Conservation (phyloP, 92 coral and sea anemone species). For the Palythoa heliodiscus region DNA sequence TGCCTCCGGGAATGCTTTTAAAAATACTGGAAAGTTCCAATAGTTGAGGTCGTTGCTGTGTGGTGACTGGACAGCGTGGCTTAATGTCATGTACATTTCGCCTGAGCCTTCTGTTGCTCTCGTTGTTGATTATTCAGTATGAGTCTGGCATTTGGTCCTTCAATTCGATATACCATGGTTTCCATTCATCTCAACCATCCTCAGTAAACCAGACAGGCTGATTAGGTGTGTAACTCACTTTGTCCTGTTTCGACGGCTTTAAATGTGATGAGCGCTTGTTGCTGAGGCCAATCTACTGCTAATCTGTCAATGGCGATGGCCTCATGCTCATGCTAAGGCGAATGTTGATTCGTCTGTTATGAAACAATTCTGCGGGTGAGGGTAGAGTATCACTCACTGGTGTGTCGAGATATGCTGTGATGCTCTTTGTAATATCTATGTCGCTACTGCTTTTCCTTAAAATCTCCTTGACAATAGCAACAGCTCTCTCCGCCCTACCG, state of each 20-base stretch:
- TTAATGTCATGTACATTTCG: too few relatives aligned
- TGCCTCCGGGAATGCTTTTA: too few relatives aligned
- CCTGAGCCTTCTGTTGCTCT: too few relatives aligned
- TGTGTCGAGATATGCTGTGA: slow-evolving; percentile 58
- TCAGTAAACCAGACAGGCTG: slow-evolving; percentile 65
- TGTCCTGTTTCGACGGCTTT: slow-evolving; percentile 58
- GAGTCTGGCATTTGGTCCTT: too few relatives aligned
- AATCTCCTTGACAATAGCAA: slow-evolving; percentile 44
- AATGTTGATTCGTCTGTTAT: slow-evolving; percentile 57
- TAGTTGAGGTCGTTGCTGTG: too few relatives aligned
- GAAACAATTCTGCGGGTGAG: slow-evolving; percentile 60
- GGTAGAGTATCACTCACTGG: slow-evolving; percentile 61
- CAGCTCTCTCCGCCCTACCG: slow-evolving; percentile 59
- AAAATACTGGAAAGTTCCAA: too few relatives aligned
- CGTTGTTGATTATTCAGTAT: too few relatives aligned
- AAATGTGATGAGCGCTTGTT: slow-evolving; percentile 69
- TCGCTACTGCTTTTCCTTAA: slow-evolving; percentile 58
- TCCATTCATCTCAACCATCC: slow-evolving; percentile 54
- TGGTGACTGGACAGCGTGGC: too few relatives aligned
- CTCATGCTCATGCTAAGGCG: slow-evolving; percentile 68
- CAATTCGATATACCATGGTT: too few relatives aligned
- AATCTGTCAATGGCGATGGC: slow-evolving; percentile 66
- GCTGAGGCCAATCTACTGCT: slow-evolving; percentile 55
- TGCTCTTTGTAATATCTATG: slow-evolving; percentile 60
- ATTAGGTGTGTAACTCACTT: slow-evolving; percentile 49